Conservation (phyloP, 2,888 invertebrate species). For the Bruchidius siliquastri region DNA sequence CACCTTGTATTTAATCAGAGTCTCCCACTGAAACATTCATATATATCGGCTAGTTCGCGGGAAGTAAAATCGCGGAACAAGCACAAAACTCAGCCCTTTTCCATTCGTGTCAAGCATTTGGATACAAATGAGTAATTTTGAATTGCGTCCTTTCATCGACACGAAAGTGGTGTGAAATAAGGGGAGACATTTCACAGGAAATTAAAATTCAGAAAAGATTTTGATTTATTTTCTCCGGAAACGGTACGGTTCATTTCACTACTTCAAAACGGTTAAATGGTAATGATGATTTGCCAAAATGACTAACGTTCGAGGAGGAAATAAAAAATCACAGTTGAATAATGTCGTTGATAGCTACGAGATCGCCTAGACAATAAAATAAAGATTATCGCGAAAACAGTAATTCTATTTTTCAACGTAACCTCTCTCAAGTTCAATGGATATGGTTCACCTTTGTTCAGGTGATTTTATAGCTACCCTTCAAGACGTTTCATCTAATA, state of each 20-base stretch:
- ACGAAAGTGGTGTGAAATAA: not conserved
- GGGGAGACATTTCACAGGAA: constrained; percentile 6
- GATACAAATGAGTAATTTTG: not conserved
- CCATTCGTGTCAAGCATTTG: not conserved
- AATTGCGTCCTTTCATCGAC: not conserved
- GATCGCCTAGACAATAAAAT: too few species aligned
- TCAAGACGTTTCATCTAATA: too few species aligned
- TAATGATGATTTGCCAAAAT: constrained; percentile 10
- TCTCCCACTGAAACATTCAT: too few species aligned
- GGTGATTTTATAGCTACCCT: too few species aligned
- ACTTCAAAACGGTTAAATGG: constrained; percentile 9
- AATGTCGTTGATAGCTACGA: not conserved
- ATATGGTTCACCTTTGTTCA: too few species aligned
- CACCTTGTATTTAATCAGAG: too few species aligned
- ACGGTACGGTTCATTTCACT: constrained; percentile 8
- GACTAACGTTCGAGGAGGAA: constrained; percentile 5
- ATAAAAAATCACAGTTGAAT: not conserved
- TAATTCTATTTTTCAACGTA: too few species aligned
- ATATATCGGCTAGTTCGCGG: not conserved
- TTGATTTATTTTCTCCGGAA: constrained; percentile 11
- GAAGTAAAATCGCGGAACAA: not conserved
- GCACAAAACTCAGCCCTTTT: not conserved
- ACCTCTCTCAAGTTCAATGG: too few species aligned
- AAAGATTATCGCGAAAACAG: too few species aligned
- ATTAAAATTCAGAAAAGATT: constrained; percentile 14